Base-by-base conservation (phyloP, 1,140 invertebrate genomes). In the Aphaenogaster ashmeadi region DNA sequence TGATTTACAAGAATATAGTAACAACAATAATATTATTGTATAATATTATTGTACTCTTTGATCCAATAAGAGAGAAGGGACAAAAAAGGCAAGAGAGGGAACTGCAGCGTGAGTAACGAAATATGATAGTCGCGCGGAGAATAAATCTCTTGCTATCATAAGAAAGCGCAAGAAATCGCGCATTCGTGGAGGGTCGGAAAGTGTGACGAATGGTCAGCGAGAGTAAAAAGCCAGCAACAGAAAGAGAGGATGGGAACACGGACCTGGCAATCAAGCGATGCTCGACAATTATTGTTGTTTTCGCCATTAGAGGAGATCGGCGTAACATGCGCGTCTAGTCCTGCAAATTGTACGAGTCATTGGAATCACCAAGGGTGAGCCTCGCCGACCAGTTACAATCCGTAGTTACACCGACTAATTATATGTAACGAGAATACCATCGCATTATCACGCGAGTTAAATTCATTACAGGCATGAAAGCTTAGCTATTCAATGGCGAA, bases 231-330 rank as follows among this genome's bases (percentile, higher is more conserved):
- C 15, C 36, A 52, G 38, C 78, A 13, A 1, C 47, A 36, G 54
- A 75, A 50, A 84, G 54, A 36, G 56, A 60, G 21, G 54, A 75
- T 36, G 44, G 33, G 69, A 84, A 77, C 47, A 21, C 21, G 36
- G 4, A 69, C 13, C 27, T 78, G 27, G 75, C 47, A 86, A 86
- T 86, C 75, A 80, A 54, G 75, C 72, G 44, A 41, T 62, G 56
- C 47, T 67, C 75, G 60, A 72, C 60, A 66, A 86, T 86, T 78
- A 80, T 86, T 86, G 71, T 85, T 77, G 83, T 80, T 79, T 86
- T 80, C 83, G 33, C 62, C 58, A 86, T 86, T 86, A 66, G 47
- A 6, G 15, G 15, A 86, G 47, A 64, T 77, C 38, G 60, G 36
- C 36, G 47, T 67, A 79, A 79, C 47, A 38, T 36, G 21, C 47